phyloP scores from a whole-genome alignment of 1,140 invertebrate genomes.

The Neodiprion lecontei region DNA sequence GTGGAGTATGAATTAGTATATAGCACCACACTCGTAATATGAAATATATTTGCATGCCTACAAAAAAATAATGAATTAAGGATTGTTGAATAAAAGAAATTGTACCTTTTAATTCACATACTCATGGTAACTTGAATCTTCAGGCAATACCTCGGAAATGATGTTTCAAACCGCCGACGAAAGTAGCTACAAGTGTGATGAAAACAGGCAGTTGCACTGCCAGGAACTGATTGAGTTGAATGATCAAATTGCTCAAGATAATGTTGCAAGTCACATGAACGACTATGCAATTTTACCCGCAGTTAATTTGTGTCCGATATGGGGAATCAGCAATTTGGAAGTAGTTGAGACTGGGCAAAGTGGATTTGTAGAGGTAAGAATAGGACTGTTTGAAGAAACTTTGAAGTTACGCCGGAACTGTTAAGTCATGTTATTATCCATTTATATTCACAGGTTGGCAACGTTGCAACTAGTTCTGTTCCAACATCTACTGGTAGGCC shows the following conservation, averaged over 20 bases:
- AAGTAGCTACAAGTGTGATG: background rate
- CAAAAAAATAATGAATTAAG: too few relatives aligned
- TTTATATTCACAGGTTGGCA: background rate
- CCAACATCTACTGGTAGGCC: background rate
- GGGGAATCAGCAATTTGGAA: background rate
- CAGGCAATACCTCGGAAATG: background rate
- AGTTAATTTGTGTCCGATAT: slow-evolving; percentile 1
- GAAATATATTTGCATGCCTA: too few relatives aligned
- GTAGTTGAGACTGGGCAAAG: slow-evolving; percentile 6
- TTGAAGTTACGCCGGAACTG: too few relatives aligned
- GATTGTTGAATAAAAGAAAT: too few relatives aligned
- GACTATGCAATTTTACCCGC: background rate
- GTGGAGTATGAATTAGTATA: too few relatives aligned
- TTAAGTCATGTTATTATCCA: too few relatives aligned
- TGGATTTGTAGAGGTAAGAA: background rate
- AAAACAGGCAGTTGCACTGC: background rate
- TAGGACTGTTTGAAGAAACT: too few relatives aligned
- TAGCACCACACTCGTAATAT: too few relatives aligned
- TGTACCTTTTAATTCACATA: too few relatives aligned
- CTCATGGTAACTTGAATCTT: too few relatives aligned
- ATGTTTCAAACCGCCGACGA: background rate
- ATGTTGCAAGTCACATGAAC: background rate
- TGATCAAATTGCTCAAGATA: background rate
- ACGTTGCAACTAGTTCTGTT: background rate
- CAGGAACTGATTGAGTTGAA: background rate